Percentiles rank a stretch among this genome's conserved stretches.
phyloP scores from a whole-genome alignment of 2,797 vertebrate genomes.

The Cyprinodon diabolis region DNA sequence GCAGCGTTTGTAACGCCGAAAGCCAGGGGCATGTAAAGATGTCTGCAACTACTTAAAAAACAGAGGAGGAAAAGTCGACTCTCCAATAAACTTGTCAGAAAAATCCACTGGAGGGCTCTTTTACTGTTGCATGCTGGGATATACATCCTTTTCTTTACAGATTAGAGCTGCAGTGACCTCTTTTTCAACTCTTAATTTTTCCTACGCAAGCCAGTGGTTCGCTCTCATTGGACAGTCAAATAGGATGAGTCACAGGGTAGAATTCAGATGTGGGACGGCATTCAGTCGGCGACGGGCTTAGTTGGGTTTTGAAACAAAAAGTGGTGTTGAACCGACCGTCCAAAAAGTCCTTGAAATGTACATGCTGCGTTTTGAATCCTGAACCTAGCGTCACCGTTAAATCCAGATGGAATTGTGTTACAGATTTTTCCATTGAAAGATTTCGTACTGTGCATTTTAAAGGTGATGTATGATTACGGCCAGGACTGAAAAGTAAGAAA shows the following conservation, averaged over 20 bases:
- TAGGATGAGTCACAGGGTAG: conserved; percentile 70
- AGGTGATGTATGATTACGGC: conserved; percentile 7
- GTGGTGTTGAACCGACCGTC: conserved; percentile 10
- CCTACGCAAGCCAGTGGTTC: conserved; percentile 65
- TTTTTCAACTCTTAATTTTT: conserved; percentile 82
- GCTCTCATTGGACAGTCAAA: conserved; percentile 72
- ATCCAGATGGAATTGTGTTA: background rate
- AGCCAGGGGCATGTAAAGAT: conserved; percentile 2
- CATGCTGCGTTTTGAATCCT: background rate
- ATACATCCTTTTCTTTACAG: conserved; percentile 31
- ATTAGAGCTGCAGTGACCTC: conserved; percentile 79
- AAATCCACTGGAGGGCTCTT: conserved; percentile 41
- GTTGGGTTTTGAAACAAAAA: conserved; percentile 36
- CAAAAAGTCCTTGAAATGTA: conserved; percentile 9
- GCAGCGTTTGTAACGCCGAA: background rate
- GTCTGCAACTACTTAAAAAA: conserved; percentile 38
- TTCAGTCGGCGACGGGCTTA: conserved; percentile 30
- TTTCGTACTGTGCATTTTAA: conserved; percentile 10
- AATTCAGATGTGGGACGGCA: conserved; percentile 38
- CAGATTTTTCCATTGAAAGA: conserved; percentile 12
- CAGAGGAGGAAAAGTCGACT: conserved; percentile 18
- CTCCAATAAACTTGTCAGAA: conserved; percentile 54
- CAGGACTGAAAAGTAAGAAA: conserved; percentile 12
- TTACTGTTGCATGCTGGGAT: conserved; percentile 64
- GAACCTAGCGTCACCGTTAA: conserved; percentile 5